A percentile compares a stretch with the other conserved stretches of the same genome.
These are phyloP conservation scores for Nycticebus coucang DNA, from an alignment of 2,113 vertebrate genomes.

Conservation along the genomic window DNA sequence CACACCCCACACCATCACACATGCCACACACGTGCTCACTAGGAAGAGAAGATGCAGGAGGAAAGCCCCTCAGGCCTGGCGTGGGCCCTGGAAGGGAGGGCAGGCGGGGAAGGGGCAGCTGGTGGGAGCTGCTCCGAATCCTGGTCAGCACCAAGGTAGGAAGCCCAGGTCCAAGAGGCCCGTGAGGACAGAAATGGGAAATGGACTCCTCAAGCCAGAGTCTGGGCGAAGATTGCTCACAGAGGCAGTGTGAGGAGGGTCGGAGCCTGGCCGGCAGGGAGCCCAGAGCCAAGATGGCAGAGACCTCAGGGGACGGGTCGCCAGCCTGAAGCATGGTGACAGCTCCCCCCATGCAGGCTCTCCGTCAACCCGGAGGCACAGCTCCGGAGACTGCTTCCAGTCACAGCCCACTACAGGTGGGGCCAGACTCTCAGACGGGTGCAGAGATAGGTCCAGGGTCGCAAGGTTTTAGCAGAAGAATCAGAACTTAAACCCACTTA, in stretches of 20 bases:
- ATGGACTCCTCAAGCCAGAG: neutral
- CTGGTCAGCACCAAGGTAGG: neutral
- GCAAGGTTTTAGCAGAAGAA: neutral
- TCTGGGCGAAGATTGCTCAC: neutral
- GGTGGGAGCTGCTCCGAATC: neutral
- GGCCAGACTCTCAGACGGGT: neutral
- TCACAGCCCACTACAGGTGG: neutral
- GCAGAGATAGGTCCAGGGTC: neutral
- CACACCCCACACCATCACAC: neutral
- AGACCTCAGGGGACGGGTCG: neutral
- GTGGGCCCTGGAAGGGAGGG: neutral
- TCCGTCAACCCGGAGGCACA: neutral
- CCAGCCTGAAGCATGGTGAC: neutral
- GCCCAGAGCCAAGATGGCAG: neutral
- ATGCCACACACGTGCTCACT: neutral
- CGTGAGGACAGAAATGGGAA: neutral
- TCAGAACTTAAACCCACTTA: neutral
- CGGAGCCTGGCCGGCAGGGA: neutral
- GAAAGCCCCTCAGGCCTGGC: neutral
- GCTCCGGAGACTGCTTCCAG: accelerated
- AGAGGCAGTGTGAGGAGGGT: neutral
- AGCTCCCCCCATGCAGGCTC: neutral
- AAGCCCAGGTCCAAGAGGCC: neutral
- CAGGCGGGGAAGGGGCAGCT: accelerated
- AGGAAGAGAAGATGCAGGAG: neutral